Conservation (phyloP, 1,140 invertebrate genomes). For the Muscidifurax raptorellus region DNA sequence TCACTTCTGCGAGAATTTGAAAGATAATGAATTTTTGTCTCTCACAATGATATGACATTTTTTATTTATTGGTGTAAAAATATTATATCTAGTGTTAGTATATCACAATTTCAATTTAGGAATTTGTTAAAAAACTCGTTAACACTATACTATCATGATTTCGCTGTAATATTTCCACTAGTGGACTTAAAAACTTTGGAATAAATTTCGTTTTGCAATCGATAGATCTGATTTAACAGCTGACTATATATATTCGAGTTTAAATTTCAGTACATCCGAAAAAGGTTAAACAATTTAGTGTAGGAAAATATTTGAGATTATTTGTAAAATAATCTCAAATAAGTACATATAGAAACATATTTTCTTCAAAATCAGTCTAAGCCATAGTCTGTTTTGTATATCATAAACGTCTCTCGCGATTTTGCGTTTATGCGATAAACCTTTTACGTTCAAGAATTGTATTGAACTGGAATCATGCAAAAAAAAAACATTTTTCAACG, state of each 20-base stretch:
- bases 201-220: background rate
- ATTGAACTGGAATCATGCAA: background rate
- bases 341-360: conserved; percentile 29
- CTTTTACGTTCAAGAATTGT: background rate
- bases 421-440: background rate
- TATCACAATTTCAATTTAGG: background rate
- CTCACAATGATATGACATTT: background rate
- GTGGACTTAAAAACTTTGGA: background rate
- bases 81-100: background rate
- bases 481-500: conserved; percentile 18
- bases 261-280: background rate
- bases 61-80: background rate
- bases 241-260: conserved; percentile 4
- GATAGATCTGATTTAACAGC: background rate
- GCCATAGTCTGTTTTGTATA: conserved; percentile 26
- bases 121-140: background rate
- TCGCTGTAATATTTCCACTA: conserved; percentile 35
- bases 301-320: conserved; percentile 25
- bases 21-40: background rate
- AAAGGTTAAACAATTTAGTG: background rate
- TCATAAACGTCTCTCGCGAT: background rate
- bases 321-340: conserved; percentile 28
- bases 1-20: background rate
- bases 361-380: conserved; percentile 28
- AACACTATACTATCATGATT: background rate